These are phyloP conservation scores for Lordiphosa collinella DNA, from an alignment of 1,140 invertebrate genomes.

Conservation along the genomic window DNA sequence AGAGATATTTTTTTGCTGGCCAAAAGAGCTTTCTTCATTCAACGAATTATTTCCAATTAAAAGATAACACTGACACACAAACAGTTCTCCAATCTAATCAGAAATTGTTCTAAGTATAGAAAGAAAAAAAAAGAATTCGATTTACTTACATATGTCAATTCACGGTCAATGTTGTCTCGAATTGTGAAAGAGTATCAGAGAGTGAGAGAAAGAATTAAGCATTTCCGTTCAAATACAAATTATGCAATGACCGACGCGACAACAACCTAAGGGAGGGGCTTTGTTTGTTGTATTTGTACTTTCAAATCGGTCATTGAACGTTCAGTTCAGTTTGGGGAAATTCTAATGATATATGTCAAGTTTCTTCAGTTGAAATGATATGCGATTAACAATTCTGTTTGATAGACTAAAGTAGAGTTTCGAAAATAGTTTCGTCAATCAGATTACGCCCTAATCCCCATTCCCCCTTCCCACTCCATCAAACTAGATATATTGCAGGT, in stretches of 20 bases:
- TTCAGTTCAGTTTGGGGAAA: constrained; percentile 4
- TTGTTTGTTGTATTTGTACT: constrained; percentile 8
- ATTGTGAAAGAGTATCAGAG: constrained; percentile 17
- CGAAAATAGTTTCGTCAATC: no score
- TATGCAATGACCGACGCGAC: constrained; percentile 47
- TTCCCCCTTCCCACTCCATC: no score
- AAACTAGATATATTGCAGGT: no score
- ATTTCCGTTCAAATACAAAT: constrained; percentile 55
- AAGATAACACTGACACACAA: constrained; percentile 38
- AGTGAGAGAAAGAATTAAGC: constrained; percentile 8
- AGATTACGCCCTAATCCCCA: no score
- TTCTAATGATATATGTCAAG: neutral
- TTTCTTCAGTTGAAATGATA: no score
- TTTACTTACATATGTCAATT: constrained; percentile 47
- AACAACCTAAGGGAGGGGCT: neutral
- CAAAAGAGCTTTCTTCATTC: no score
- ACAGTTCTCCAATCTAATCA: constrained; percentile 46
- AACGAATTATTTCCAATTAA: constrained; percentile 21
- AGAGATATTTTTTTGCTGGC: no score
- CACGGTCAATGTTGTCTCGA: constrained; percentile 64
- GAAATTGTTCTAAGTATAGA: constrained; percentile 2
- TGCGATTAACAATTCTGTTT: no score
- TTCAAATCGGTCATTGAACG: constrained; percentile 63
- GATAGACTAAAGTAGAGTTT: no score
- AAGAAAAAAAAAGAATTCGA: constrained; percentile 21